Evolutionary conservation across 2,888 invertebrate genomes (phyloP).

Genomic region (Syrphus vitripennis): DNA sequence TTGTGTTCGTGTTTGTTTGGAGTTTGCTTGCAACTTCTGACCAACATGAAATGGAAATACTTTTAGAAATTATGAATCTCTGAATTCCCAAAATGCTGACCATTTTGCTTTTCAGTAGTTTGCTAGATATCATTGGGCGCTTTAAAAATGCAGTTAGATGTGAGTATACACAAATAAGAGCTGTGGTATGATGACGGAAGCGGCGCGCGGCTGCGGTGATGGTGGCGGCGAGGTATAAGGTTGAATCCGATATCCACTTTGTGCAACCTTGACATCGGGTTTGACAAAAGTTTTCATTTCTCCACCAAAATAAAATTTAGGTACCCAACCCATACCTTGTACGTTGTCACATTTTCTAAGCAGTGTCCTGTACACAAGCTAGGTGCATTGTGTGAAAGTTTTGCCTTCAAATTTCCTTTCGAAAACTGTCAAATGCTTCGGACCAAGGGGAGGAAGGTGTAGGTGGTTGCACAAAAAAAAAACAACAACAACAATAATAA

Average conservation of each 20-base stretch:
- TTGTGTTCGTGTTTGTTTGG: background rate
- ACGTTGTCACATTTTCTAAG: too few species aligned
- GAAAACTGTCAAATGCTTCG: constrained; percentile 39
- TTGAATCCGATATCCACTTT: constrained; percentile 32
- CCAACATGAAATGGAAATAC: constrained; percentile 28
- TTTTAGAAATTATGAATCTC: constrained; percentile 44
- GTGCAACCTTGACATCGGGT: constrained; percentile 52
- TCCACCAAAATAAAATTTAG: background rate
- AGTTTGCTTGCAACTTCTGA: background rate
- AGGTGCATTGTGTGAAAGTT: constrained; percentile 46
- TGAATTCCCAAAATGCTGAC: constrained; percentile 19
- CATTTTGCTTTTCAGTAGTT: constrained; percentile 9
- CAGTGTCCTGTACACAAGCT: too few species aligned
- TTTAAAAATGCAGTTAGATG: background rate
- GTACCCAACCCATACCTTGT: too few species aligned
- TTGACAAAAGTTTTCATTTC: constrained; percentile 54
- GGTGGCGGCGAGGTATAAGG: background rate
- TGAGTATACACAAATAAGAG: background rate
- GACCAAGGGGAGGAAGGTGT: background rate
- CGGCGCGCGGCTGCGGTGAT: background rate
- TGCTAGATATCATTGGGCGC: background rate
- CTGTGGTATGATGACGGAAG: background rate
- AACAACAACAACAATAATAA: background rate
- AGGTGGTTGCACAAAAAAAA: background rate
- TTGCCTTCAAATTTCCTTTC: constrained; percentile 38